Evolutionary conservation across 2,797 vertebrate species (phyloP), one percentile per base, ranked within the genome.

Genomic region (Remorina albescens): DNA sequence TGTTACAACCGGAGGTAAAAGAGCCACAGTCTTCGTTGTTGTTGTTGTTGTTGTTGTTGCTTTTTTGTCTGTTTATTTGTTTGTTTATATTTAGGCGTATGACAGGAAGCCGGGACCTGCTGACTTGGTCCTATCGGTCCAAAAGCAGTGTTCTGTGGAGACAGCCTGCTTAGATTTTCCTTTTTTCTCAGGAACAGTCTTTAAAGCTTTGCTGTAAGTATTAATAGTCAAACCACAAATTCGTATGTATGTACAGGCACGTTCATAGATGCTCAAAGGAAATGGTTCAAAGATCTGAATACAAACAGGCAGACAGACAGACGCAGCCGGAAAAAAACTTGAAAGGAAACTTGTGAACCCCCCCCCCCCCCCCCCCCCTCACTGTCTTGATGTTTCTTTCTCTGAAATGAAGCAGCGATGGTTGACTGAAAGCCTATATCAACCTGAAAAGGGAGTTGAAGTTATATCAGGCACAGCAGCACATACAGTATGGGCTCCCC

Each of bases 51-150:
- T n/a, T n/a, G n/a, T n/a, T n/a, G n/a, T n/a, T n/a, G n/a, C n/a
- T n/a, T n/a, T n/a, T n/a, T n/a, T n/a, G n/a, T n/a, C n/a, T 50
- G 36, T 62, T 78, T 58, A 67, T 15, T 73, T 62, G 39, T 69
- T 39, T 73, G 58, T 44, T 42, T 15, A 53, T 32, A 36, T 67
- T 37, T 28, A 65, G 54, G 55, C 41, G 39, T 69, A 47, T 68
- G 34, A 82, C 80, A 78, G 10, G 42, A 72, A 78, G 62, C 67
- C 10, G 44, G 54, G 56, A 71, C 82, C 51, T 75, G 60, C 74
- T 73, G 81, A 86, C 51, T 71, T 65, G 47, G 63, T 68, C 50
- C 37, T 61, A 80, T 81, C 86, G 73, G 63, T 58, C 57, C 66
- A 69, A 37, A n/a, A 69, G 67, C 82, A 82, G 69, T 12, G 21